Base-by-base conservation (phyloP, 1,140 invertebrate species). In the Phymorhynchus buccinoides region DNA sequence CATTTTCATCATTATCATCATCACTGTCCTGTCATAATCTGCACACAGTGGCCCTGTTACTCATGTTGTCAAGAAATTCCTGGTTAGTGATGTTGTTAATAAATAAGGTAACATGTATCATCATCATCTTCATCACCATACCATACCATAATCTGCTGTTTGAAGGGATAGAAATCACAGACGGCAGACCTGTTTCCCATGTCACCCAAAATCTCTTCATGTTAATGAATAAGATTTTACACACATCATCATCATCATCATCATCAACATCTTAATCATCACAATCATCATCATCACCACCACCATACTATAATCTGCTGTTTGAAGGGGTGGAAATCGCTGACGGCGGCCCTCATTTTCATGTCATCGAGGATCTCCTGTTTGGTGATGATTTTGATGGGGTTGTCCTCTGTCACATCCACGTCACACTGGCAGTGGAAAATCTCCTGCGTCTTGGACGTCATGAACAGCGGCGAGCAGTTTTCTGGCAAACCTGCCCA, bases 281-380 rank as follows among this genome's bases (percentile, higher is more conserved):
- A 77, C 30, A 12, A 77, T 0, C 73, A 77, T 1, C 3, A 3
- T 18, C 9, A n/a, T 68, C 68, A 71, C 68, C 6, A 18, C 18
- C 77, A 56, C 78, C 86, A 71, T 89, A 93, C 92, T 37, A 90
- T 84, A 42, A 93, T 92, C 56, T 91, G 87, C 77, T 92, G 87
- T 87, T 93, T 93, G 37, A 93, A 85, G 35, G 90, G 89, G 86
- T 87, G 86, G 87, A 94, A 94, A 83, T 94, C 93, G 85, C 89
- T 92, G 37, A 93, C 89, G 84, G 89, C 93, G 48, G 92, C 93
- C 66, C 92, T 86, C 39, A 89, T 92, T 42, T 86, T 87, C 84
- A 94, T 87, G 84, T 94, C 93, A 30, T 92, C 90, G 14, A 94
- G 41, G 73, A 94, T 92, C 71, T 91, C 90, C 44, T 90, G 88